Conservation (phyloP, 1,140 invertebrate species). For the Aradophagus sp. region DNA sequence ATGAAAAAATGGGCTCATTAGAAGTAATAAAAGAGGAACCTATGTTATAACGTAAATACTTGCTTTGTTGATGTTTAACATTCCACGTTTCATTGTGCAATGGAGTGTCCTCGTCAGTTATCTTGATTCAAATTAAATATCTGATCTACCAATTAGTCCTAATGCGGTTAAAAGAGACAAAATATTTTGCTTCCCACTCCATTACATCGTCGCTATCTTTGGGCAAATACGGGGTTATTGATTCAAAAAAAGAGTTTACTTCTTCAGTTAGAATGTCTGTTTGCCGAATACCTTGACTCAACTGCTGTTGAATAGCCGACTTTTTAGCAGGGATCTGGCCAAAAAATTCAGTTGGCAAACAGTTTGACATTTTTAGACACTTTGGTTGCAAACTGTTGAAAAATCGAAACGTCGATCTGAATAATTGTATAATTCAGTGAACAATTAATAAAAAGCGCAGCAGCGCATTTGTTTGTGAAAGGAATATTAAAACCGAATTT, state of each 20-base stretch:
- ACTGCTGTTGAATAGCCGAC: slow-evolving; percentile 1
- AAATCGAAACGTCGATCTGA: too few relatives aligned
- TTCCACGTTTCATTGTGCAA: not conserved
- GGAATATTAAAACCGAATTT: too few relatives aligned
- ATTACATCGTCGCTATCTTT: slow-evolving; percentile 6
- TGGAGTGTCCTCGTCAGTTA: not conserved
- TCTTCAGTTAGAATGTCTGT: slow-evolving; percentile 29
- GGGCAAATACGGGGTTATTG: slow-evolving; percentile 18
- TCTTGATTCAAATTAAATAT: slow-evolving; percentile 13
- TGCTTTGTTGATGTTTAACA: slow-evolving; percentile 1
- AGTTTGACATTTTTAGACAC: too few relatives aligned
- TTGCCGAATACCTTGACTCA: slow-evolving; percentile 14
- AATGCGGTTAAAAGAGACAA: slow-evolving; percentile 9
- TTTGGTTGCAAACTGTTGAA: too few relatives aligned
- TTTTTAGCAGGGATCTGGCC: not conserved
- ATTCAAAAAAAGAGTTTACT: slow-evolving; percentile 22
- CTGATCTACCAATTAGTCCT: slow-evolving; percentile 28
- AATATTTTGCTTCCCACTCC: slow-evolving; percentile 16
- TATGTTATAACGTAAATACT: too few relatives aligned
- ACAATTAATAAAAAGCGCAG: too few relatives aligned
- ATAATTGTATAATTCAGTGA: too few relatives aligned
- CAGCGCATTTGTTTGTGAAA: too few relatives aligned
- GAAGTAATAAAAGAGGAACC: too few relatives aligned
- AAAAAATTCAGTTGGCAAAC: too few relatives aligned
- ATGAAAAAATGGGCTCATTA: not conserved